Evolutionary conservation across 2,888 invertebrate genomes (phyloP).

Genomic region (Augiades crinisus): DNA sequence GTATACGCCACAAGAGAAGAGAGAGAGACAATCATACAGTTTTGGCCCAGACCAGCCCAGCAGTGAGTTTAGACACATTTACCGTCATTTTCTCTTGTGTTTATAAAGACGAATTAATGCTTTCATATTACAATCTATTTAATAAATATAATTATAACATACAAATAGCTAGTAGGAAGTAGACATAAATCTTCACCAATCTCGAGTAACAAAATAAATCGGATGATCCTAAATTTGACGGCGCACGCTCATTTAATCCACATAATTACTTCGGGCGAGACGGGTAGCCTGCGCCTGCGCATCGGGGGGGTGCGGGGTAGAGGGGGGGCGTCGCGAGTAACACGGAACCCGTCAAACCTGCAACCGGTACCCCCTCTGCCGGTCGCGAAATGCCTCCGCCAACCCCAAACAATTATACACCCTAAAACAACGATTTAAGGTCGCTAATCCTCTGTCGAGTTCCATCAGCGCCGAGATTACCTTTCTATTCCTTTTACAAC

Average conservation of each 20-base stretch:
- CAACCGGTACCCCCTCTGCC: slow-evolving; percentile 55
- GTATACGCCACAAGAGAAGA: too few species aligned
- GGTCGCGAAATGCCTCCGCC: slow-evolving; percentile 66
- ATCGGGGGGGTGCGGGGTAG: slow-evolving; percentile 42
- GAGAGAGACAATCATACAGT: too few species aligned
- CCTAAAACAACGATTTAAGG: slow-evolving; percentile 20
- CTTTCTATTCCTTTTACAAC: slow-evolving; percentile 61
- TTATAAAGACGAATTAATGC: neutral
- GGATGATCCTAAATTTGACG: slow-evolving; percentile 29
- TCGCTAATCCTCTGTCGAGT: slow-evolving; percentile 29
- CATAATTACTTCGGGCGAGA: slow-evolving; percentile 41
- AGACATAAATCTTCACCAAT: slow-evolving; percentile 21
- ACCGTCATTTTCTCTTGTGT: too few species aligned
- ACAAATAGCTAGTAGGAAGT: slow-evolving; percentile 18
- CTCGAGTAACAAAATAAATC: slow-evolving; percentile 24
- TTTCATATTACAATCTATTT: neutral
- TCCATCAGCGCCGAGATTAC: slow-evolving; percentile 33
- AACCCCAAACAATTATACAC: slow-evolving; percentile 35
- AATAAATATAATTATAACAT: slow-evolving; percentile 12
- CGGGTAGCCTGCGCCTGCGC: slow-evolving; percentile 45
- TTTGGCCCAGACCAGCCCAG: too few species aligned
- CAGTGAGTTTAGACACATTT: too few species aligned
- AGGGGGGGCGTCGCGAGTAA: slow-evolving; percentile 56
- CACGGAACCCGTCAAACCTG: slow-evolving; percentile 78
- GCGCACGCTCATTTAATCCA: slow-evolving; percentile 36